Percentiles rank a stretch among this genome's conserved stretches.
Conservation (phyloP, 2,888 invertebrate species). For the Scaptomyza flava region DNA sequence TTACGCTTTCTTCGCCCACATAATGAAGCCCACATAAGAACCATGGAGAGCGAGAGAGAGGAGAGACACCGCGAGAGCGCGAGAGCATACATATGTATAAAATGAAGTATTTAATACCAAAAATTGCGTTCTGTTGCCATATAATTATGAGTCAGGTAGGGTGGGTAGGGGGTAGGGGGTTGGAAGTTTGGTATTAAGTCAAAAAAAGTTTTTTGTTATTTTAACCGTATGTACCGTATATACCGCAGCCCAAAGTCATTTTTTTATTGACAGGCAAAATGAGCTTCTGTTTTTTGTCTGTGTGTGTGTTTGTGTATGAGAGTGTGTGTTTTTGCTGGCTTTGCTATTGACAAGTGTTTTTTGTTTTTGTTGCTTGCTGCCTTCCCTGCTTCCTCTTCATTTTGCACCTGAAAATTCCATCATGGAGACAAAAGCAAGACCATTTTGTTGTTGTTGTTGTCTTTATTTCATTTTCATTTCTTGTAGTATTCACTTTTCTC, state of each 20-base stretch:
- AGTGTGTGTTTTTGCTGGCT: slow-evolving; percentile 24
- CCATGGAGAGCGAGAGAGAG: neutral
- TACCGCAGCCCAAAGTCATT: slow-evolving; percentile 53
- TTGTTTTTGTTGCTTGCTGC: slow-evolving; percentile 22
- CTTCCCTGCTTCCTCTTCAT: slow-evolving; percentile 24
- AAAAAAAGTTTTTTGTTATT: neutral
- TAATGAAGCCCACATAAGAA: slow-evolving; percentile 22
- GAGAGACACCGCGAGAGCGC: too few relatives aligned
- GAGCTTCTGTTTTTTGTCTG: slow-evolving; percentile 2
- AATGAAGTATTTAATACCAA: slow-evolving; percentile 14
- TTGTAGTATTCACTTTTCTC: slow-evolving; percentile 39
- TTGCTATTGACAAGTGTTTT: slow-evolving; percentile 59
- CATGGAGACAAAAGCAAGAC: slow-evolving; percentile 54
- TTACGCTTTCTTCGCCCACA: slow-evolving; percentile 10
- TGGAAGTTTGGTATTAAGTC: slow-evolving; percentile 36
- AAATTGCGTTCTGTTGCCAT: slow-evolving; percentile 10
- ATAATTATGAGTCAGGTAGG: too few relatives aligned
- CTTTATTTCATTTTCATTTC: slow-evolving; percentile 61
- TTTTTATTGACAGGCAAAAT: slow-evolving; percentile 64
- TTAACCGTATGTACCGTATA: slow-evolving; percentile 10
- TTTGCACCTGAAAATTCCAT: slow-evolving; percentile 72
- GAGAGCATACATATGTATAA: neutral
- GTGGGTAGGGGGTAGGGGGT: neutral
- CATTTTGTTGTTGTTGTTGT: slow-evolving; percentile 28
- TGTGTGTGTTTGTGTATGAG: slow-evolving; percentile 16